Conservation (phyloP, 37 sponge, comb jelly and placozoan genomes). For the Chondrilla cf. caribensis region DNA sequence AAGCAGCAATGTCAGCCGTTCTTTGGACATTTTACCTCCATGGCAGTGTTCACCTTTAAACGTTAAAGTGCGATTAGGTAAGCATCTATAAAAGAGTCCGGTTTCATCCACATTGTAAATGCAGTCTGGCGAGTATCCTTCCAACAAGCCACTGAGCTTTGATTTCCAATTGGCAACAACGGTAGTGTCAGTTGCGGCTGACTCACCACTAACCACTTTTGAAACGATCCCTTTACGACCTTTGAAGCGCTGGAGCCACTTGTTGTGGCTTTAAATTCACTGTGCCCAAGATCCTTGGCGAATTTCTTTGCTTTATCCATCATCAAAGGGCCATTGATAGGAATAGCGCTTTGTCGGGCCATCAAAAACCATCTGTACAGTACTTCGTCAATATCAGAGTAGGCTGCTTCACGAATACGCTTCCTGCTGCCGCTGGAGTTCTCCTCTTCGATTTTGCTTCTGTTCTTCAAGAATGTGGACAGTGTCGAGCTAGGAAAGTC, state of each 20-base stretch:
- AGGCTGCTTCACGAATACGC: conserved; percentile 9
- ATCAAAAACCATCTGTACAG: conserved; percentile 7
- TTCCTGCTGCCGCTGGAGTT: conserved; percentile 7
- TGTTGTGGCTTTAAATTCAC: conserved; percentile 11
- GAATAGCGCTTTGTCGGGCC: conserved; percentile 1
- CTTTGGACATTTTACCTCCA: conserved; percentile 27
- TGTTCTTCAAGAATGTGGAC: conserved; percentile 3
- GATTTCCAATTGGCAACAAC: conserved; percentile 9
- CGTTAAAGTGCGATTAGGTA: conserved; percentile 9
- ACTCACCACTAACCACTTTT: conserved; percentile 10
- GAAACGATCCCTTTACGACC: not conserved
- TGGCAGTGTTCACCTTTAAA: conserved; percentile 10
- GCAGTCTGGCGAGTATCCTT: conserved; percentile 21
- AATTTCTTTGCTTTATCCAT: conserved; percentile 16
- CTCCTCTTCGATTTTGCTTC: not conserved
- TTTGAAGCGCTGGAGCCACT: conserved; percentile 10
- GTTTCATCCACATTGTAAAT: conserved; percentile 19
- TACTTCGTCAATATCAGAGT: conserved; percentile 17
- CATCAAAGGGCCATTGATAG: conserved; percentile 11
- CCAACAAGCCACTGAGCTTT: conserved; percentile 7
- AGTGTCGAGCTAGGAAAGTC: conserved; percentile 8
- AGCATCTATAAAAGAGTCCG: conserved; percentile 13
- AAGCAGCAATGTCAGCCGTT: conserved; percentile 7
- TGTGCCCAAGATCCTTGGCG: not conserved
- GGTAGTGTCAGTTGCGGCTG: not conserved